Evolutionary conservation across 1,140 invertebrate species (phyloP).

Genomic region (Tyrophagus putrescentiae): DNA sequence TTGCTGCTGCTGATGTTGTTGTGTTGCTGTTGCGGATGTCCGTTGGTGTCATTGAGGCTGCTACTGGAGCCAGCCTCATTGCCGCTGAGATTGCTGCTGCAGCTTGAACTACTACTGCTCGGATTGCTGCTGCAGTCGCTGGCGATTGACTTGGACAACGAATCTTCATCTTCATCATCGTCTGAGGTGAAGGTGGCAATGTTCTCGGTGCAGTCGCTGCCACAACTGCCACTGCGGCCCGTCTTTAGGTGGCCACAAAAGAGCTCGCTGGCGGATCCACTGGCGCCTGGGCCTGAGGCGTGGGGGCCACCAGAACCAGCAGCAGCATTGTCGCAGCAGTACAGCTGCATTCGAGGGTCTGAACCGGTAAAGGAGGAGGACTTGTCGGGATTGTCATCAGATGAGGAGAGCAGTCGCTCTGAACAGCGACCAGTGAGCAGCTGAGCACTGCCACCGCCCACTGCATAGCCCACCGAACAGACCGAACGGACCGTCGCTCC

Average conservation of each 20-base stretch:
- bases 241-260: no score
- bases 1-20: not conserved
- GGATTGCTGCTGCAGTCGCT: not conserved
- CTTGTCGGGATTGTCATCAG: not conserved
- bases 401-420: not conserved
- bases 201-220: slow-evolving; percentile 13
- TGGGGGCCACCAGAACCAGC: no score
- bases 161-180: slow-evolving; percentile 15
- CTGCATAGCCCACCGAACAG: not conserved
- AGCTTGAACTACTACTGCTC: not conserved
- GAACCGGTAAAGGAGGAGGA: not conserved
- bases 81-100: not conserved
- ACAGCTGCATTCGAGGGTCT: not conserved
- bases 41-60: not conserved
- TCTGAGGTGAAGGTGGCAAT: slow-evolving; percentile 7
- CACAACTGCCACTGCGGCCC: slow-evolving; percentile 11
- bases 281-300: no score
- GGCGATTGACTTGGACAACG: slow-evolving; percentile 6
- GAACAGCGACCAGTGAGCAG: not conserved
- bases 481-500: slow-evolving; percentile 3
- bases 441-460: not conserved
- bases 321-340: not conserved
- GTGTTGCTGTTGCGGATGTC: not conserved
- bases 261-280: no score
- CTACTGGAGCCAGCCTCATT: not conserved